Conservation (phyloP, 2,113 vertebrate species). For the Nannospalax galili region DNA sequence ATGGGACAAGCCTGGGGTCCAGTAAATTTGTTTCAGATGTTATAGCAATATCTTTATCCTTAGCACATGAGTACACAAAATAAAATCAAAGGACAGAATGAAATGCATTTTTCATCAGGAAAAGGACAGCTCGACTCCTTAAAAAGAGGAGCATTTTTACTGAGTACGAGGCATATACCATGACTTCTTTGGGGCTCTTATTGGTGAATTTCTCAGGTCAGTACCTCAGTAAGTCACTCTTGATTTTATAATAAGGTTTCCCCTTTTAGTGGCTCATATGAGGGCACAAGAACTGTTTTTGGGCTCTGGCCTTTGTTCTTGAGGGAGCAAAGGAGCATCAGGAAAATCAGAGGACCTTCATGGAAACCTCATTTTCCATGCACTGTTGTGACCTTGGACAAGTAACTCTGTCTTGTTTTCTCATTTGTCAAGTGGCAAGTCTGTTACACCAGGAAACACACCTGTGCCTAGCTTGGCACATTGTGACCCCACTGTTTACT, state of each 20-base stretch:
- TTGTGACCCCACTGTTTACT: neutral
- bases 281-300: neutral
- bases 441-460: neutral
- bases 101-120: neutral
- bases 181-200: neutral
- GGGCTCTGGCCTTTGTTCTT: neutral
- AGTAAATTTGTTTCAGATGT: neutral
- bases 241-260: neutral
- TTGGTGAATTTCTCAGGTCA: neutral
- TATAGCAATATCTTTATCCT: neutral
- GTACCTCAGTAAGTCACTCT: neutral
- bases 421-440: neutral
- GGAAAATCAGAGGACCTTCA: neutral
- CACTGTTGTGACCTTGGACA: neutral
- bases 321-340: neutral
- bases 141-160: neutral
- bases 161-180: neutral
- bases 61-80: neutral
- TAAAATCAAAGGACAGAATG: neutral
- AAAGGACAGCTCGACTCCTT: neutral
- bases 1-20: neutral
- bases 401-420: neutral
- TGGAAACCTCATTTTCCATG: neutral
- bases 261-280: too few relatives aligned
- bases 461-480: neutral